These are phyloP conservation scores for Toxostoma redivivum DNA, from an alignment of 2,113 vertebrate species.

Conservation along the genomic window DNA sequence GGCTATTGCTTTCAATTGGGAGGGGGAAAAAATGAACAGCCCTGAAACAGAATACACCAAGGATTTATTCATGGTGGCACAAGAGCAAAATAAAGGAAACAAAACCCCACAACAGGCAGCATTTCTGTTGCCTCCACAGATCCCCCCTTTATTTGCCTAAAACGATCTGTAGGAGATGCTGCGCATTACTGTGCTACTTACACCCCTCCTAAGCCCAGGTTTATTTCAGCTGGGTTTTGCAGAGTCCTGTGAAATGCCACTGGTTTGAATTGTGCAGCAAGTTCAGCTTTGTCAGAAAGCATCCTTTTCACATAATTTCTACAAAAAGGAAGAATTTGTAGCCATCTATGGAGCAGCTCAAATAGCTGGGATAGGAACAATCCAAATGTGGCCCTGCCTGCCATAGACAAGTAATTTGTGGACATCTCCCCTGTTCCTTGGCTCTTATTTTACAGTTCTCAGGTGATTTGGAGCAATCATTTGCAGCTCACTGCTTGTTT, in stretches of 20 bases:
- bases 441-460: not conserved
- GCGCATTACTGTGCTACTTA: not conserved
- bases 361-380: not conserved
- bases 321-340: not conserved
- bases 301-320: accelerated
- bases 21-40: not conserved
- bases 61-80: not conserved
- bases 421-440: not conserved
- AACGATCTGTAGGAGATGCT: too few species aligned
- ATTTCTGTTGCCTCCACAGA: not conserved
- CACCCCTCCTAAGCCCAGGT: accelerated
- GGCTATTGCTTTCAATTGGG: not conserved
- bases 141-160: not conserved
- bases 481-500: not conserved
- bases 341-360: not conserved
- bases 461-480: not conserved
- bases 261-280: not conserved
- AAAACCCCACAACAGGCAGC: not conserved
- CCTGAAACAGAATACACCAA: not conserved
- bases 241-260: not conserved
- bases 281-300: not conserved
- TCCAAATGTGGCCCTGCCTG: not conserved
- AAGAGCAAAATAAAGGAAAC: not conserved
- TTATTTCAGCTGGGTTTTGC: not conserved
- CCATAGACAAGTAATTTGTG: not conserved